These are phyloP conservation scores for Himantopus leucocephalus DNA, from an alignment of 2,113 vertebrate genomes.

Conservation along the genomic window DNA sequence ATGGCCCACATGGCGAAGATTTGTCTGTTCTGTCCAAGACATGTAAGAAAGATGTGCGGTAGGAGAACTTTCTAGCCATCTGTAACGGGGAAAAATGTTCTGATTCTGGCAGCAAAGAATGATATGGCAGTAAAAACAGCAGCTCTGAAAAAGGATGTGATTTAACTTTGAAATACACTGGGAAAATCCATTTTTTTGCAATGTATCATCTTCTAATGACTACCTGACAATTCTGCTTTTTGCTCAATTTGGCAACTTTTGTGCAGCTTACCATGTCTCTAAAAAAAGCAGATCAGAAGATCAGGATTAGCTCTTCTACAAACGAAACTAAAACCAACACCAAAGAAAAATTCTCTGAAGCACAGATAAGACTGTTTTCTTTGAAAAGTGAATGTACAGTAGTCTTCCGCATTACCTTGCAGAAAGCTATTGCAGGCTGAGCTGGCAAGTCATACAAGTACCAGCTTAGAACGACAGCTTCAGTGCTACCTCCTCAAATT, in stretches of 20 bases:
- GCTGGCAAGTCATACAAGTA: neutral
- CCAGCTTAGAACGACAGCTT: too few species aligned
- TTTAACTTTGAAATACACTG: neutral
- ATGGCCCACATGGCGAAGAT: neutral
- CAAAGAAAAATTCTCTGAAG: neutral
- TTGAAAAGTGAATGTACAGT: neutral
- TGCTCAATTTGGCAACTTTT: neutral
- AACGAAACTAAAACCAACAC: neutral
- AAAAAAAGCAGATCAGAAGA: neutral
- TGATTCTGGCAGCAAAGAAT: neutral
- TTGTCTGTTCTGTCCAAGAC: neutral
- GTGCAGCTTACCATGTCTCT: neutral
- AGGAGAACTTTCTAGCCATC: neutral
- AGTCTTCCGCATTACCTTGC: neutral
- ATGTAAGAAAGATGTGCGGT: neutral
- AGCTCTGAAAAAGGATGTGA: neutral
- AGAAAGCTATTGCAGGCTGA: neutral
- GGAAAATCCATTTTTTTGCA: neutral
- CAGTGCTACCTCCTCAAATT: neutral
- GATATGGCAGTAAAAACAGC: neutral
- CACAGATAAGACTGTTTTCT: neutral
- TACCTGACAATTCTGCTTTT: neutral
- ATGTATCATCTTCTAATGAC: neutral
- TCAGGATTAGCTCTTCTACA: neutral
- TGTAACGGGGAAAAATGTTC: neutral